phyloP scores from a whole-genome alignment of 2,888 invertebrate genomes.

The Microchrysa polita region DNA sequence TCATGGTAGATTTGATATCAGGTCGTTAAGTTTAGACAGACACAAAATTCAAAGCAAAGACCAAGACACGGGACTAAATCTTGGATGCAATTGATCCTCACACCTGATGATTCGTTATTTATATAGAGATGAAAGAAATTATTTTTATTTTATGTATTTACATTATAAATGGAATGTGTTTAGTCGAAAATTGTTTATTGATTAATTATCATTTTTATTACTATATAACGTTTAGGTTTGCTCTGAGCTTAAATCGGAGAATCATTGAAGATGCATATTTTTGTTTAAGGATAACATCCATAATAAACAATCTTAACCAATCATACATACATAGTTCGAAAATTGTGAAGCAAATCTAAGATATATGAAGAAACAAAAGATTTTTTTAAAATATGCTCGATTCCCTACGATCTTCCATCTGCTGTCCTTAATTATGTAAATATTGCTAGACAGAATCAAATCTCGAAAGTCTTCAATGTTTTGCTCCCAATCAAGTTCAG shows the following conservation, averaged over 20 bases:
- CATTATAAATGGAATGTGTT: not conserved
- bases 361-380: not conserved
- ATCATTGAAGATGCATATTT: not conserved
- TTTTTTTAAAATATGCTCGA: not conserved
- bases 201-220: not conserved
- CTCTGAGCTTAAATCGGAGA: not conserved
- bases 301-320: not conserved
- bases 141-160: not conserved
- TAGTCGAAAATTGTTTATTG: not conserved
- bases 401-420: no score
- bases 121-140: not conserved
- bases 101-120: conserved; percentile 7
- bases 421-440: no score
- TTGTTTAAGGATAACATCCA: not conserved
- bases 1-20: not conserved
- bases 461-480: no score
- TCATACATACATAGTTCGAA: no score
- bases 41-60: no score
- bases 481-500: no score
- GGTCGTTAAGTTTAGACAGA: not conserved
- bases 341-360: no score
- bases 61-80: not conserved
- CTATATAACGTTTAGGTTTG: not conserved
- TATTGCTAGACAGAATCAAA: no score
- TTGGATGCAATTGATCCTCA: not conserved